Conservation (phyloP, 2,113 vertebrate species). For the Spea bombifrons region DNA sequence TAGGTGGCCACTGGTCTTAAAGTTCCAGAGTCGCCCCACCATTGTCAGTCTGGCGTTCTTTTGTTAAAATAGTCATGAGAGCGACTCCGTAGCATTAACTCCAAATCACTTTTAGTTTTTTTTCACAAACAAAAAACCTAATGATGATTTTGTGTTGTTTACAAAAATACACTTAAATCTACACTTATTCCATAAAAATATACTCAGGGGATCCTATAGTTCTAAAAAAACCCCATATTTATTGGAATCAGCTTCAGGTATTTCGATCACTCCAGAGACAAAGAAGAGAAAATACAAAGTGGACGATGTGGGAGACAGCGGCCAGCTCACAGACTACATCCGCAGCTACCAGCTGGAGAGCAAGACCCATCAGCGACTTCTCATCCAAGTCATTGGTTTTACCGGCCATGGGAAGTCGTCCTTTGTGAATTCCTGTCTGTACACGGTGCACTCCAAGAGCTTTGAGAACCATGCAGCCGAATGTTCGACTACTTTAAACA, state of each 20-base stretch:
- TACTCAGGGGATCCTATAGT: no score
- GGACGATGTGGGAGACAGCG: not conserved
- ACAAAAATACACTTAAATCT: no score
- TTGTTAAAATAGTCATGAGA: no score
- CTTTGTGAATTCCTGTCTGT: constrained; percentile 33
- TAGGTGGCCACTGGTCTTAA: no score
- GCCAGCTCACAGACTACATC: constrained; percentile 16
- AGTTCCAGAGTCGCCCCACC: no score
- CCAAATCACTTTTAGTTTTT: no score
- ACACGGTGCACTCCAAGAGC: not conserved
- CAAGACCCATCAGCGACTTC: not conserved
- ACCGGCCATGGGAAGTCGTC: constrained; percentile 35
- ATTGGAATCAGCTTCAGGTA: not conserved
- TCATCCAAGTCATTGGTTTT: constrained; percentile 34
- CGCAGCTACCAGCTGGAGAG: not conserved
- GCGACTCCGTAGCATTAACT: no score
- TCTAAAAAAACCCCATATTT: no score
- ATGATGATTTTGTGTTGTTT: no score
- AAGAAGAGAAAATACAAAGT: not conserved
- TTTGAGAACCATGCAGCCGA: constrained; percentile 18
- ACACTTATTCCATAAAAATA: not conserved
- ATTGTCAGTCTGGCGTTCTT: no score
- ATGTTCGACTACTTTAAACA: constrained; percentile 5
- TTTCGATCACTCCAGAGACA: not conserved
- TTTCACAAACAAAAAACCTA: no score